Percentiles rank a stretch among this genome's conserved stretches.
phyloP scores from a whole-genome alignment of 2,797 vertebrate genomes.

The Lagodon rhomboides region DNA sequence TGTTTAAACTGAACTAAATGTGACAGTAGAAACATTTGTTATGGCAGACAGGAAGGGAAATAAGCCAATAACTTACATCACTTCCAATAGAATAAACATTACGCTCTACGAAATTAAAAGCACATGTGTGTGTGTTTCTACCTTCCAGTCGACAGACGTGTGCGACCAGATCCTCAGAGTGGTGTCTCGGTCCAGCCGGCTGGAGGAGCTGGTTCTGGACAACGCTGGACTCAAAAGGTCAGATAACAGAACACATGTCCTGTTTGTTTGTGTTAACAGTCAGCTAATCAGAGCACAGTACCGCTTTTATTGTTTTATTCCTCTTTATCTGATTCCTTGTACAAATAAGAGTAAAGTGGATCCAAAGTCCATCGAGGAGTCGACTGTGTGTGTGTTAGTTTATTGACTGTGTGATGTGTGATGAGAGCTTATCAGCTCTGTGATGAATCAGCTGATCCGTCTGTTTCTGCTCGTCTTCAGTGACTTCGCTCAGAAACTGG shows the following conservation, averaged over 20 bases:
- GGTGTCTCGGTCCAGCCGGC: constrained; percentile 89
- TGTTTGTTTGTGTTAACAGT: neutral
- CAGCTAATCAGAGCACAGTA: neutral
- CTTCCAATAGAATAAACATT: no score
- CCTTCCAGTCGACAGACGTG: constrained; percentile 89
- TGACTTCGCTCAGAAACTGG: constrained; percentile 95
- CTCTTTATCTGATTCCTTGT: neutral
- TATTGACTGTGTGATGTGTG: neutral
- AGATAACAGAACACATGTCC: constrained; percentile 25
- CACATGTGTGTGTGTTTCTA: neutral
- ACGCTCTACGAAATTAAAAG: neutral
- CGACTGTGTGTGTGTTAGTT: no score
- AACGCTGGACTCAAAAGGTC: constrained; percentile 94
- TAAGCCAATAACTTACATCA: neutral
- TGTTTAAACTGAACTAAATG: no score
- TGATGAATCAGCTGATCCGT: no score
- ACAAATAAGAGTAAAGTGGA: neutral
- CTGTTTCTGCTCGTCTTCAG: constrained; percentile 69
- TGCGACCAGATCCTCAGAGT: constrained; percentile 94
- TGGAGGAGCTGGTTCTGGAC: constrained; percentile 95
- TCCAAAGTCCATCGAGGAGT: neutral
- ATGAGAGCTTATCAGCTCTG: neutral
- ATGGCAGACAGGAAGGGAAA: neutral
- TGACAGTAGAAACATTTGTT: neutral
- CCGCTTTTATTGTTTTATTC: neutral